These are phyloP conservation scores for Megaustenia siamemsis DNA, from an alignment of 2,888 invertebrate species.

Conservation along the genomic window DNA sequence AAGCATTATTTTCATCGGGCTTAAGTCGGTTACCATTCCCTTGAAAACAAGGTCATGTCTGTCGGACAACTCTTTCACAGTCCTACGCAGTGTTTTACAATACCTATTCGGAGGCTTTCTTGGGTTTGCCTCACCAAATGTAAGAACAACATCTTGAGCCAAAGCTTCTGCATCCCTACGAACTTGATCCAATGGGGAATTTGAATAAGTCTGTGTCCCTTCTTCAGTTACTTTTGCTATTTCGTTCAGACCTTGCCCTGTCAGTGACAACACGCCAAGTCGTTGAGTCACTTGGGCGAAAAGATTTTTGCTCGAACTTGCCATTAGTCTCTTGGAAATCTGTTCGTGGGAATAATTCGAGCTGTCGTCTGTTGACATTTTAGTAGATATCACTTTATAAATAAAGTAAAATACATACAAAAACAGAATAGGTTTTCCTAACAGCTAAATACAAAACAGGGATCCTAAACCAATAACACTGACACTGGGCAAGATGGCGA, in stretches of 20 bases:
- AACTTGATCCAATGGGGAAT: constrained; percentile 69
- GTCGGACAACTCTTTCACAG: constrained; percentile 74
- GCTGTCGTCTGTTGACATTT: constrained; percentile 27
- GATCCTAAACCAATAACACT: too few species aligned
- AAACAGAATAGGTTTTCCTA: background rate
- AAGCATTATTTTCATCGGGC: constrained; percentile 67
- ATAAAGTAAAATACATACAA: background rate
- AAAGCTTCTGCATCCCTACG: constrained; percentile 71
- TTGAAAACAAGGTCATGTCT: constrained; percentile 76
- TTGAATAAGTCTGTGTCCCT: constrained; percentile 66
- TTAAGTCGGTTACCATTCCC: constrained; percentile 76
- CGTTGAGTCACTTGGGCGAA: constrained; percentile 73
- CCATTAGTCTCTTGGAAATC: constrained; percentile 35
- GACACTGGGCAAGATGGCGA: constrained; percentile 28
- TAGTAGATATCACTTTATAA: constrained; percentile 11
- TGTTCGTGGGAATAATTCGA: background rate
- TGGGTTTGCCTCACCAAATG: constrained; percentile 63
- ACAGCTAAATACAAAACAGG: constrained; percentile 11
- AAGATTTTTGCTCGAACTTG: constrained; percentile 60
- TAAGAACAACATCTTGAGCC: constrained; percentile 69
- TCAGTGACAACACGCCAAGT: constrained; percentile 68
- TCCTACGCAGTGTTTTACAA: constrained; percentile 77
- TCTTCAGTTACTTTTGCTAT: constrained; percentile 65
- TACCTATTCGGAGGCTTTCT: constrained; percentile 70
- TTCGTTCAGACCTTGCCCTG: constrained; percentile 65